These are phyloP conservation scores for Rhinella marina DNA, from an alignment of 2,797 vertebrate genomes.

Conservation along the genomic window DNA sequence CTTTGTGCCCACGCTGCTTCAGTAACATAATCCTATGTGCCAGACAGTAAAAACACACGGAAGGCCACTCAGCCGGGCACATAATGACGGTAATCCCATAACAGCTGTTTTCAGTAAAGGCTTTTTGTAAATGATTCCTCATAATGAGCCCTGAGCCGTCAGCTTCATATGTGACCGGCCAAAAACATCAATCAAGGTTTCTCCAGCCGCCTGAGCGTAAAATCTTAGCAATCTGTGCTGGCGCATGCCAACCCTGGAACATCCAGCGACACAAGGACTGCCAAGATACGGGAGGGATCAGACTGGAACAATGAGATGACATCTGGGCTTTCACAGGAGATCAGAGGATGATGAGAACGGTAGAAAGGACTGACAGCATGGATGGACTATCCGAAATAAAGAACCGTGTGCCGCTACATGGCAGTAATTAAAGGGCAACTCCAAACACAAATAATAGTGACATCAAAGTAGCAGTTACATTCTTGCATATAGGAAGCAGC, in stretches of 20 bases:
- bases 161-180: not conserved
- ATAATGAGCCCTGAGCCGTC: constrained; percentile 21
- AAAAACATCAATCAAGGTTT: not conserved
- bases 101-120: constrained; percentile 50
- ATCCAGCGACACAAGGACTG: not conserved
- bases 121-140: constrained; percentile 47
- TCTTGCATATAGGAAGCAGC: not conserved
- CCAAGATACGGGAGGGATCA: not conserved
- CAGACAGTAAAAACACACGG: constrained; percentile 17
- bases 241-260: constrained; percentile 7
- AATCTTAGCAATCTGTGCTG: constrained; percentile 43
- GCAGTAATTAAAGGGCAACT: not conserved
- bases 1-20: not conserved
- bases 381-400: not conserved
- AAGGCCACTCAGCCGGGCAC: constrained; percentile 5
- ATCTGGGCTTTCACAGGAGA: not conserved
- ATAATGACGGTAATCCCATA: constrained; percentile 49
- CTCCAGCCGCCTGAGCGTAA: not conserved
- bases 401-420: not conserved
- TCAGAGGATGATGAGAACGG: not conserved
- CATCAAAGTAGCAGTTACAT: not conserved
- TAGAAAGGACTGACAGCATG: not conserved
- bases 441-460: not conserved
- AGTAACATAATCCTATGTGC: constrained; percentile 41
- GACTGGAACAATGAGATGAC: not conserved